These are phyloP conservation scores for Lucinisca nassula DNA, from an alignment of 2,888 invertebrate species.

Conservation along the genomic window DNA sequence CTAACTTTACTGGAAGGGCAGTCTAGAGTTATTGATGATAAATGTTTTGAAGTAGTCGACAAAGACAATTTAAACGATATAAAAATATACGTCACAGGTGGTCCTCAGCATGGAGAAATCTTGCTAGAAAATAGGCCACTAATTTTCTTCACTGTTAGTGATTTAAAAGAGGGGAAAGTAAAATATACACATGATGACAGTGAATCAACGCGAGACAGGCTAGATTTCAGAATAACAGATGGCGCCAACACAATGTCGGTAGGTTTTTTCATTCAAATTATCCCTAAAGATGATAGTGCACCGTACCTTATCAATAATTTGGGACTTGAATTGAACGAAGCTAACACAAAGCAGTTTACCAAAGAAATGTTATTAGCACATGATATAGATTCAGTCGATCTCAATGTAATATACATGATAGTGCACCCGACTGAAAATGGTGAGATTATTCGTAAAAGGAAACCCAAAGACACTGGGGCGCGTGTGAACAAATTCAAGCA, in stretches of 20 bases:
- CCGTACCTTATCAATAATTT: slow-evolving; percentile 86
- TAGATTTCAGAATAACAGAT: slow-evolving; percentile 86
- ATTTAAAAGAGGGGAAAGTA: slow-evolving; percentile 77
- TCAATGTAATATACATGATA: slow-evolving; percentile 84
- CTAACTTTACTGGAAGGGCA: slow-evolving; percentile 87
- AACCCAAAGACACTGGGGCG: slow-evolving; percentile 82
- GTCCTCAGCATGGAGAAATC: slow-evolving; percentile 84
- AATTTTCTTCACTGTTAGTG: slow-evolving; percentile 83
- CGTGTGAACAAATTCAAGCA: slow-evolving; percentile 85
- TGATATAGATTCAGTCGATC: slow-evolving; percentile 86
- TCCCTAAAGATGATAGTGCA: slow-evolving; percentile 87
- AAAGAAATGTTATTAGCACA: slow-evolving; percentile 82
- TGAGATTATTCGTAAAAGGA: slow-evolving; percentile 82
- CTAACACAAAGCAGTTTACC: slow-evolving; percentile 83
- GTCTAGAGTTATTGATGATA: slow-evolving; percentile 80
- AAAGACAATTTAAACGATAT: slow-evolving; percentile 85
- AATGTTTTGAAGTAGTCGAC: slow-evolving; percentile 86
- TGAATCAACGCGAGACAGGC: slow-evolving; percentile 84
- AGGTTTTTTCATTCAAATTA: slow-evolving; percentile 86
- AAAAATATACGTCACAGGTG: slow-evolving; percentile 84
- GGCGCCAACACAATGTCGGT: slow-evolving; percentile 82
- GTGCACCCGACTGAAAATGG: slow-evolving; percentile 83
- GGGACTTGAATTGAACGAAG: slow-evolving; percentile 85
- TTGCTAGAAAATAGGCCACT: slow-evolving; percentile 81
- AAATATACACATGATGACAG: slow-evolving; percentile 85